These are phyloP conservation scores for Ennomos erosarius DNA, from an alignment of 2,888 invertebrate genomes.

Conservation along the genomic window DNA sequence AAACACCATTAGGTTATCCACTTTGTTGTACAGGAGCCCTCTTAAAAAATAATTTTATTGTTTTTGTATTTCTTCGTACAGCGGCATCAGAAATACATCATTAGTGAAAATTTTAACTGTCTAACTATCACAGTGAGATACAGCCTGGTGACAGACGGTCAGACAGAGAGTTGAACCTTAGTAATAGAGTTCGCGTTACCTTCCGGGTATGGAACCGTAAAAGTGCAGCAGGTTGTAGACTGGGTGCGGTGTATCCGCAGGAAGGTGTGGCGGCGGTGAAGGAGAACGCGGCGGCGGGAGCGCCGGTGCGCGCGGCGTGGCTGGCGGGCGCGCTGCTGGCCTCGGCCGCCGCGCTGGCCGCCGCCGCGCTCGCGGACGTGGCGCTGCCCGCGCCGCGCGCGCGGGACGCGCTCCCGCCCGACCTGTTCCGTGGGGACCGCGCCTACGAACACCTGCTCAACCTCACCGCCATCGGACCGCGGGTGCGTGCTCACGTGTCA, in stretches of 20 bases:
- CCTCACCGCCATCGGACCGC: constrained; percentile 86
- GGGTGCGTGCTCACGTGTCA: constrained; percentile 57
- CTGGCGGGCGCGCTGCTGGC: constrained; percentile 81
- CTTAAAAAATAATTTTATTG: too few relatives aligned
- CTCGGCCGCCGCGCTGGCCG: constrained; percentile 77
- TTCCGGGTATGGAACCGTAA: too few relatives aligned
- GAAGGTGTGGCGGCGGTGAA: constrained; percentile 45
- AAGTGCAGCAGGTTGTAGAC: too few relatives aligned
- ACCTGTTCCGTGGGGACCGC: constrained; percentile 80
- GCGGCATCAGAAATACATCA: too few relatives aligned
- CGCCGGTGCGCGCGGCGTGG: constrained; percentile 57
- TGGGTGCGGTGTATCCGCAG: background rate
- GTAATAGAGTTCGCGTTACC: too few relatives aligned
- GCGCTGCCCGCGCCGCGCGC: constrained; percentile 83
- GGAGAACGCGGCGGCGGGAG: constrained; percentile 52
- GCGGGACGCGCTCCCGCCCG: constrained; percentile 43
- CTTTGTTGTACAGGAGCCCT: too few relatives aligned
- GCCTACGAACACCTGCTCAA: constrained; percentile 88
- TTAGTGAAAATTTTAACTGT: too few relatives aligned
- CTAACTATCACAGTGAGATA: too few relatives aligned
- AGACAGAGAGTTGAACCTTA: too few relatives aligned
- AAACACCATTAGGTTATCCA: too few relatives aligned
- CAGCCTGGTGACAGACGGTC: too few relatives aligned
- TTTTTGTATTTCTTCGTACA: too few relatives aligned
- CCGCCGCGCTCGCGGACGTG: constrained; percentile 83